Conservation (phyloP, 2,113 vertebrate species). For the Sisor rabdophorus region DNA sequence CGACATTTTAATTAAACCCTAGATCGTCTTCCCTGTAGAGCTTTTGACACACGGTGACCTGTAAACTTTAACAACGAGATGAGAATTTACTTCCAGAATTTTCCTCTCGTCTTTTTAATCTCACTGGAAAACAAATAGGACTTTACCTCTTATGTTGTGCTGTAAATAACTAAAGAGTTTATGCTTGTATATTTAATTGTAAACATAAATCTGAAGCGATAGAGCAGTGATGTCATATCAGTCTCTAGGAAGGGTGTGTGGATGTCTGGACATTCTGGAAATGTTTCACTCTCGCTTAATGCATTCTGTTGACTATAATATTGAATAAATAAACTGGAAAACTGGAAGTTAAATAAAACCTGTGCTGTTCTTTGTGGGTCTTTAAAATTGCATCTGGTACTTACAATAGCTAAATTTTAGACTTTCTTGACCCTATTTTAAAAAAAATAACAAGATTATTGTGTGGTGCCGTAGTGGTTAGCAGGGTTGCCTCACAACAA, state of each 20-base stretch:
- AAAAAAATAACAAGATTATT: slow-evolving; percentile 48
- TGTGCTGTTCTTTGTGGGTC: background rate
- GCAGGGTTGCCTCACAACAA: no score
- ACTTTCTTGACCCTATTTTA: background rate
- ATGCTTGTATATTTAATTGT: slow-evolving; percentile 72
- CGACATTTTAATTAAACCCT: slow-evolving; percentile 73
- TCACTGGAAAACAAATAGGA: slow-evolving; percentile 75
- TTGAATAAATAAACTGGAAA: slow-evolving; percentile 62
- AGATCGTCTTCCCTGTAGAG: slow-evolving; percentile 73
- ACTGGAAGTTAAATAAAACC: slow-evolving; percentile 67
- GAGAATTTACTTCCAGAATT: slow-evolving; percentile 55
- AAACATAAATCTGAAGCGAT: slow-evolving; percentile 44
- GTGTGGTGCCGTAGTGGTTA: no score
- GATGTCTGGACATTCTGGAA: slow-evolving; percentile 12
- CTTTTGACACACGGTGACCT: slow-evolving; percentile 71
- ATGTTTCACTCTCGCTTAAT: slow-evolving; percentile 50
- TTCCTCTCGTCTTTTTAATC: slow-evolving; percentile 56
- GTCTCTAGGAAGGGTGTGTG: slow-evolving; percentile 47
- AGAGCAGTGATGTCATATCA: slow-evolving; percentile 6
- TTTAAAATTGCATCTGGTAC: background rate
- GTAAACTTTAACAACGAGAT: slow-evolving; percentile 73
- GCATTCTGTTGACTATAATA: slow-evolving; percentile 55
- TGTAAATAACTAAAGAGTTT: slow-evolving; percentile 65
- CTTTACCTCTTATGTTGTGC: slow-evolving; percentile 65
- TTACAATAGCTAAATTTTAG: background rate